These are phyloP conservation scores for Corapipo altera DNA, from an alignment of 2,113 vertebrate genomes.

Conservation along the genomic window DNA sequence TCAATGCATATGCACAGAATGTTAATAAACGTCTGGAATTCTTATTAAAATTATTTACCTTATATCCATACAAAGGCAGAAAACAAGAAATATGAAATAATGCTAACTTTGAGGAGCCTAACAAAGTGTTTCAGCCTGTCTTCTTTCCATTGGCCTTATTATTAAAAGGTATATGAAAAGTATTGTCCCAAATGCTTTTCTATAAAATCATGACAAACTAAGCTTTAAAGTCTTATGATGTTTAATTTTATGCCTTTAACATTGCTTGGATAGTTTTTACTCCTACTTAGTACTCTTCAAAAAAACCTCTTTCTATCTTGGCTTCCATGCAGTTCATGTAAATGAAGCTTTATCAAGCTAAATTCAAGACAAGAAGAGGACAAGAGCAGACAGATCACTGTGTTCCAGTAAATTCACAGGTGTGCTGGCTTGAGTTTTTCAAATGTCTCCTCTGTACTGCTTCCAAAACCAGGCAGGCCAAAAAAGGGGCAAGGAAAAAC, in stretches of 20 bases:
- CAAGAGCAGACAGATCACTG: background rate
- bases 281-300: background rate
- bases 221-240: background rate
- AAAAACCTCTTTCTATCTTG: background rate
- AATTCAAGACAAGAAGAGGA: background rate
- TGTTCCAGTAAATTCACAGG: background rate
- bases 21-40: background rate
- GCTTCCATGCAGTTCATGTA: slow-evolving; percentile 6
- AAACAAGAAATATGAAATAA: background rate
- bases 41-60: background rate
- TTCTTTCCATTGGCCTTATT: background rate
- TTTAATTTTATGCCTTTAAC: background rate
- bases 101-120: background rate
- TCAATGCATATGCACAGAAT: background rate
- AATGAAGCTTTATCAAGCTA: slow-evolving; percentile 4
- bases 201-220: background rate
- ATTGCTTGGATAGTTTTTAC: background rate
- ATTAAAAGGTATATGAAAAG: background rate
- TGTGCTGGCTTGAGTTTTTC: background rate
- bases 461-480: slow-evolving; percentile 12
- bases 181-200: background rate
- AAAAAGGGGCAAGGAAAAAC: background rate
- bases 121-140: background rate
- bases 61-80: background rate
- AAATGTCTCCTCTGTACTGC: background rate